Percentiles rank a stretch among this genome's conserved stretches.
Evolutionary conservation across 2,888 invertebrate species (phyloP).

Genomic region (Cryptus armator): DNA sequence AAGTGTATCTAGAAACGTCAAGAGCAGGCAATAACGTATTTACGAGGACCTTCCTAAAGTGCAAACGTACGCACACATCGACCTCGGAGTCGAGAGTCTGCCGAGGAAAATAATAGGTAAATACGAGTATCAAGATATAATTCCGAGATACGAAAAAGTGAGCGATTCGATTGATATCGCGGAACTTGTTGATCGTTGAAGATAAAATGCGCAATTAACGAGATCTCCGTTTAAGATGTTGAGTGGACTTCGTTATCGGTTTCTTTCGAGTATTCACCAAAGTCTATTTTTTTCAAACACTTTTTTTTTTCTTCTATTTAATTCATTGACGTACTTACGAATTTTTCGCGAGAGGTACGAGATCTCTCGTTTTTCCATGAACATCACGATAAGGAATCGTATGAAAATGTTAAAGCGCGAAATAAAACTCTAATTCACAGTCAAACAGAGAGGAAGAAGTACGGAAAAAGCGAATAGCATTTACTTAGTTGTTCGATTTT

Average conservation of each 20-base stretch:
- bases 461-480: background rate
- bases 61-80: constrained; percentile 30
- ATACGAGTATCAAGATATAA: background rate
- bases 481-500: constrained; percentile 34
- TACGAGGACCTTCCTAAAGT: constrained; percentile 36
- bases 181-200: constrained; percentile 30
- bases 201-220: constrained; percentile 54
- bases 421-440: background rate
- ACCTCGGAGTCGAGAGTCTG: constrained; percentile 29
- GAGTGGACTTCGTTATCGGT: constrained; percentile 29
- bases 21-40: constrained; percentile 45
- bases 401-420: background rate
- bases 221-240: constrained; percentile 45
- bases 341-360: background rate
- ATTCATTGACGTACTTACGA: background rate
- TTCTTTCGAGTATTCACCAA: constrained; percentile 1
- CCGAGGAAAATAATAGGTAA: constrained; percentile 24
- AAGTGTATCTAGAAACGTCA: background rate
- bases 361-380: background rate
- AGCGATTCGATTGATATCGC: constrained; percentile 37
- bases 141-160: constrained; percentile 37
- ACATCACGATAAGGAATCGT: background rate
- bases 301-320: background rate
- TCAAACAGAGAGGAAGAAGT: background rate
- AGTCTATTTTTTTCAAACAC: background rate